These are phyloP conservation scores for Cuniculus paca DNA, from an alignment of 2,797 vertebrate genomes.

Conservation along the genomic window DNA sequence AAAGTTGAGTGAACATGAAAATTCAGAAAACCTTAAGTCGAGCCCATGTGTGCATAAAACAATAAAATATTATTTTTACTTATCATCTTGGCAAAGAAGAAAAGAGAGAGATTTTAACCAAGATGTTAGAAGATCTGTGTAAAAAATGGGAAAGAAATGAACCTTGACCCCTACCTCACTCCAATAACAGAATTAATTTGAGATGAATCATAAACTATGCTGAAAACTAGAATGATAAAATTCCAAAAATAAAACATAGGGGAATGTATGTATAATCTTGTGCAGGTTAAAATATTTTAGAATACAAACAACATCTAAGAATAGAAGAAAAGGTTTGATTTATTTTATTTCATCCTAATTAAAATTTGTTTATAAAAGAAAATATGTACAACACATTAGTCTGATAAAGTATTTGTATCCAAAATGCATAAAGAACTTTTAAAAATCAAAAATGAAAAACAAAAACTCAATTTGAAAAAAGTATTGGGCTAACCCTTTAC, in stretches of 20 bases:
- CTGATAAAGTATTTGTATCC: neutral
- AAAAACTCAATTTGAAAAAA: constrained; percentile 41
- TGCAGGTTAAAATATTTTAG: neutral
- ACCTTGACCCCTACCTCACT: neutral
- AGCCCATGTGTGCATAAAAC: neutral
- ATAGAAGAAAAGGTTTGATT: constrained; percentile 25
- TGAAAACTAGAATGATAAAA: neutral
- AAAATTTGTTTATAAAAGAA: constrained; percentile 42
- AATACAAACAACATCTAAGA: constrained; percentile 26
- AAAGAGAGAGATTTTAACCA: constrained; percentile 32
- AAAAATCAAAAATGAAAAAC: constrained; percentile 1
- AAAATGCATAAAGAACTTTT: neutral
- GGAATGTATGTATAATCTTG: neutral
- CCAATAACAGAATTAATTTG: constrained; percentile 40
- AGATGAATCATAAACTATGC: neutral
- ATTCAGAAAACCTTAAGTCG: constrained; percentile 20
- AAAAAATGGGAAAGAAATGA: constrained; percentile 40
- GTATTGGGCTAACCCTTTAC: neutral
- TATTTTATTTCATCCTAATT: neutral
- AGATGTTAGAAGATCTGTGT: neutral
- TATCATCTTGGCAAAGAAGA: neutral
- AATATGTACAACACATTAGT: neutral
- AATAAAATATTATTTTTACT: constrained; percentile 20
- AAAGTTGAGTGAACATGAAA: constrained; percentile 34
- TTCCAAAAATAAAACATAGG: constrained; percentile 18